Percentiles rank a stretch among this genome's conserved stretches.
Conservation (phyloP, 1,140 invertebrate genomes). For the Globodera ellingtonae region DNA sequence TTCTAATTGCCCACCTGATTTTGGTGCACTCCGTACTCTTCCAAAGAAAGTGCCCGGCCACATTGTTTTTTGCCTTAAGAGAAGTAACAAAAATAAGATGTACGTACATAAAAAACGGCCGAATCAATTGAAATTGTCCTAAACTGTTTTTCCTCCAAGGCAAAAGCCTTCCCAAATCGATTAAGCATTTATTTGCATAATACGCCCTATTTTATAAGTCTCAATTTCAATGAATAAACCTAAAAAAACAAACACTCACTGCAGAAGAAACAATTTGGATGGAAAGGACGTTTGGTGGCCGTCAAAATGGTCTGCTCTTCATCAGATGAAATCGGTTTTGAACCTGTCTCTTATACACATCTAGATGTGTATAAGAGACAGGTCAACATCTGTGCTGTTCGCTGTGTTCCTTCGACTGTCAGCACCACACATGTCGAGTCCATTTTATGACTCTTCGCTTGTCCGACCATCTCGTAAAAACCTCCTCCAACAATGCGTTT, state of each 20-base stretch:
- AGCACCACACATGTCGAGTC: not conserved
- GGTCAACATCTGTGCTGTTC: not conserved
- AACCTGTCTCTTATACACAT: too few relatives aligned
- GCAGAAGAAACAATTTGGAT: slow-evolving; percentile 28
- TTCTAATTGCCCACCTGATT: not conserved
- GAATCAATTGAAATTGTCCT: too few relatives aligned
- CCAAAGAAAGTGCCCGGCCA: slow-evolving; percentile 8
- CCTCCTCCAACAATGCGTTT: not conserved
- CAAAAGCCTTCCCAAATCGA: too few relatives aligned
- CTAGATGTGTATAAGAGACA: too few relatives aligned
- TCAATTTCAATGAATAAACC: not conserved
- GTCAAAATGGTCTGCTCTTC: slow-evolving; percentile 6
- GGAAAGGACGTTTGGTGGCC: slow-evolving; percentile 6
- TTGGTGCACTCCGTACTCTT: slow-evolving; percentile 24
- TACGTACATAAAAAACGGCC: too few relatives aligned
- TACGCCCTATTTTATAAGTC: not conserved
- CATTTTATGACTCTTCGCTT: not conserved
- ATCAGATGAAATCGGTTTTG: not conserved
- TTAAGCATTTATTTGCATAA: too few relatives aligned
- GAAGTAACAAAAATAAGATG: too few relatives aligned
- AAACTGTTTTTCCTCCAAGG: too few relatives aligned
- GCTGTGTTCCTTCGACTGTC: not conserved
- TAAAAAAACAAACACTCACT: slow-evolving; percentile 5
- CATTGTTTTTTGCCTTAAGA: slow-evolving; percentile 25
- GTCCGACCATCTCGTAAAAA: not conserved